Base-by-base conservation (phyloP, 37 sponge, comb jelly and placozoan species). In the Crambe crambe region DNA sequence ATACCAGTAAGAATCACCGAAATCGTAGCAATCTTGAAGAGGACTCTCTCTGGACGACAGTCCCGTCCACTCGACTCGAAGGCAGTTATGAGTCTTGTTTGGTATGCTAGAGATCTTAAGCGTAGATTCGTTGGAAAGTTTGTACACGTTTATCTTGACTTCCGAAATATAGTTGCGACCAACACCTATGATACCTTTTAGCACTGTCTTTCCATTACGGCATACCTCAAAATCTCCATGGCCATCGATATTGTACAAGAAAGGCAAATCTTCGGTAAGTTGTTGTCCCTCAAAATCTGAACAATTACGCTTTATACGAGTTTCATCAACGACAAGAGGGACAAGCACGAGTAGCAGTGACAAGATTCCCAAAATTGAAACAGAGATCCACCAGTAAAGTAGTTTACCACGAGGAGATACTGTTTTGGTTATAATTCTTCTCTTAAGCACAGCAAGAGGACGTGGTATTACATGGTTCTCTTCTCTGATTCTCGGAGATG, bases 1-100 rank as follows among this genome's bases (percentile, higher is more conserved):
- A 73, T 79, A 96, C 97, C 97, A 96, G 54, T 69, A 34, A 3
- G 17, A 62, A 75, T 38, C 51, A 15, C 43, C 41, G 34, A 94
- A 30, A 6, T 71, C 62, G 54, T 64, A 87, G 58, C 91, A 94
- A 44, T 94, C 95, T 6, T 5, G 43, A 4, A 90, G 72, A 22
- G 94, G 88, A 1, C 3, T 22, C 8, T 74, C 62, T 23, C 36
- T 18, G 2, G 91, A 83, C 1, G 79, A 56, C 17, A 38, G 26
- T 0, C 91, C 91, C 23, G 1, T 42, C 91, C 91, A 91, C 38
- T 78, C 44, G 10, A 91, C 43, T 31, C 35, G 44, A 21, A 91
- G 62, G 29, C 91, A 91, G 68, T 70, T 77, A 18, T 64, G 23
- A 34, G 4, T 85, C n/a, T 37, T 62, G 31, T n/a, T 39, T 26